Evolutionary conservation across 2,888 invertebrate species (phyloP), one percentile per base, ranked within the genome.

Genomic region (Ectemnius cavifrons): DNA sequence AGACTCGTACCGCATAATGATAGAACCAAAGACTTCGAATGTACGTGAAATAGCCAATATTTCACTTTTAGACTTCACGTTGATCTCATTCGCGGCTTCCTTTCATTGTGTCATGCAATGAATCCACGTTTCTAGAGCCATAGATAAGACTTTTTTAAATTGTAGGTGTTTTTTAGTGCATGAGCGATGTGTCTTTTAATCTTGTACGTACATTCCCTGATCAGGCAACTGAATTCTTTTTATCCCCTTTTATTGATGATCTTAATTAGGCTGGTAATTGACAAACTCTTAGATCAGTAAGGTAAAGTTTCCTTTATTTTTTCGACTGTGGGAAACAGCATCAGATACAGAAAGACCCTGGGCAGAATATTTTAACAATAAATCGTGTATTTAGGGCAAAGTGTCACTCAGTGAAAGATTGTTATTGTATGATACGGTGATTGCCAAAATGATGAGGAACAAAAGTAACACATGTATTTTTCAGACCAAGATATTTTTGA

Each of bases 401-500:
- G 80, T 84, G 84, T 83, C 78, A 80, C 72, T 83, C 72, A 64
- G 71, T 63, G 76, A 82, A 78, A 67, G 75, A 83, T 85, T 84
- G 85, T 87, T 85, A 83, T 79, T 83, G 73, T 82, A 80, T 82
- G 81, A 76, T 83, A 83, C 81, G 81, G 79, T 84, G 75, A 86
- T 86, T 86, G 87, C 85, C 85, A 86, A 85, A 87, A 80, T 77
- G 65, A 75, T 52, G 60, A 77, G 49, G 70, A 76, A 75, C 20
- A 76, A 79, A 84, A 84, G 81, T 86, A 81, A 89, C 84, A 83
- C 83, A 85, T 89, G 89, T 89, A 89, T 89, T 89, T 89, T 89
- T 89, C 86, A 89, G 83, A 83, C 84, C 84, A 80, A 89, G 81
- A 87, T 89, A 89, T 89, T 89, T 89, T 89, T 89, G 84, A 89